phyloP scores from a whole-genome alignment of 2,888 invertebrate species.

The Palloptera scutellata region DNA sequence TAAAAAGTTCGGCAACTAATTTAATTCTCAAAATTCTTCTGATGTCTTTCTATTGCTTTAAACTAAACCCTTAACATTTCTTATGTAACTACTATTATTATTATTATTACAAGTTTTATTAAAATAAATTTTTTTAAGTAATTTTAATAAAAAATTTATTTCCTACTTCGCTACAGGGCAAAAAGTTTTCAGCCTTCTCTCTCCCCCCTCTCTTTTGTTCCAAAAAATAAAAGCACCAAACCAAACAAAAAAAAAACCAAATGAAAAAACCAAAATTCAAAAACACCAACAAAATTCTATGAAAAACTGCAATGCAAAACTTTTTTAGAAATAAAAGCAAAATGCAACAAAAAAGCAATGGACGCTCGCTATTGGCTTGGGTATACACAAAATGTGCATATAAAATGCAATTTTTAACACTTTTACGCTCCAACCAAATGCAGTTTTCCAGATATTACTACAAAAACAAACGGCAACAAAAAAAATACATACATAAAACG shows the following conservation, averaged over 20 bases:
- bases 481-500: conserved; percentile 31
- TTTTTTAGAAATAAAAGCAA: not conserved
- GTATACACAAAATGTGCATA: conserved; percentile 52
- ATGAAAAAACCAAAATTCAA: conserved; percentile 4
- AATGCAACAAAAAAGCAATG: conserved; percentile 1
- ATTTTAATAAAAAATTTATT: no score
- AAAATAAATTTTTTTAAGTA: not conserved
- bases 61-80: not conserved
- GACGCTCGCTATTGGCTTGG: conserved; percentile 23
- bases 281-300: conserved; percentile 7
- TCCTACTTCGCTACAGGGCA: no score
- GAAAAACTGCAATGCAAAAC: no score
- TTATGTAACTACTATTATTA: not conserved
- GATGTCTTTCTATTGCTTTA: no score
- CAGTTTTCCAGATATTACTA: conserved; percentile 43
- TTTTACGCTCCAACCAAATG: conserved; percentile 55
- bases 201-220: no score
- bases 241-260: conserved; percentile 2
- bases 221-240: conserved; percentile 18
- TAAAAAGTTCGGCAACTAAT: no score
- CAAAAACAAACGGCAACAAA: no score
- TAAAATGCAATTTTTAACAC: conserved; percentile 58
- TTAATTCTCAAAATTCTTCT: no score
- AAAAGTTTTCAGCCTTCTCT: no score
- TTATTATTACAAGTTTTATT: not conserved